Evolutionary conservation across 1,140 invertebrate genomes (phyloP), one percentile per base, ranked within the genome.

Genomic region (Drosophila guanche): DNA sequence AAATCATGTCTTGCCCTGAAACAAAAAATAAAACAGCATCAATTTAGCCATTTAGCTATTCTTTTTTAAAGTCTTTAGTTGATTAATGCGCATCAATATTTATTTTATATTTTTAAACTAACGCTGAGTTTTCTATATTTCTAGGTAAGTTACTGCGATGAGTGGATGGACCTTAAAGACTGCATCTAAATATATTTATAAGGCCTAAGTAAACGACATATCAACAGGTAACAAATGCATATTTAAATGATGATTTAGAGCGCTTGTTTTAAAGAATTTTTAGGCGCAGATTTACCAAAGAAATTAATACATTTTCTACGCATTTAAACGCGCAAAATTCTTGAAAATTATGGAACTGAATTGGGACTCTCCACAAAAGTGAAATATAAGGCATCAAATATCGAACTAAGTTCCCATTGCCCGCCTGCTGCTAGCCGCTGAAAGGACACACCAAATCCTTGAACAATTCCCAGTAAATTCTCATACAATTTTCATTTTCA

Each of bases 121-220:
- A 85, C 60, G 20, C 33, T 53, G 0, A 12, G 16, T 46, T 61
- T 67, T 77, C 27, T 86, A 52, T 65, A 41, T 60, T 85, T 85
- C 46, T 81, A 85, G 80, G 80, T 85, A 85, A 85, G 80, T 85
- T 47, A 16, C 29, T 29, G 16, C 33, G 46, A 51, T n/a, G 67
- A 51, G 23, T n/a, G 62, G 29, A n/a, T 25, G 16, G 16, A 12
- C 33, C 10, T 10, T 37, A 0, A 4, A 37, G 12, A 37, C 0
- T n/a, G 1, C 23, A 27, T 4, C 5, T 12, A 23, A 7, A 29
- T 10, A 27, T 27, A 51, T 29, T 29, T 14, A 3, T 37, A 37
- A 37, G 4, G 12, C 10, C 1, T 37, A 37, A 37, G 12, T 1
- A 37, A 37, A 12, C 10, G 33, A 37, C 33, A 12, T 4, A 37